Percentiles rank a stretch among this genome's conserved stretches.
These are phyloP conservation scores for Trichechus manatus DNA, from an alignment of 2,113 vertebrate species.

Conservation along the genomic window DNA sequence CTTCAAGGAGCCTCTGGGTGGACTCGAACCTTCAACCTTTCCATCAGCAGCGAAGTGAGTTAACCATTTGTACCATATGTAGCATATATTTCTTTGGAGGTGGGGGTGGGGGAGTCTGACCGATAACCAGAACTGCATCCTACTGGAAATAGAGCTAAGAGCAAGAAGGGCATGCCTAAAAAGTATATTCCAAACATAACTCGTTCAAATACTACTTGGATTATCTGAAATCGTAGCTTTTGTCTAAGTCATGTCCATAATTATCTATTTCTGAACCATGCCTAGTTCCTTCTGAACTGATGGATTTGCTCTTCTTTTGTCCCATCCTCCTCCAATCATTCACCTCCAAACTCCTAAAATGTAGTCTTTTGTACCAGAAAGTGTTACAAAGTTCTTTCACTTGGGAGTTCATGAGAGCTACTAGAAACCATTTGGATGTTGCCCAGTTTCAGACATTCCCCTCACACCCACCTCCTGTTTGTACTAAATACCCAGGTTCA, in stretches of 20 bases:
- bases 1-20: too few species aligned
- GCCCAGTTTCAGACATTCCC: neutral
- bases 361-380: neutral
- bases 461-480: fast-evolving
- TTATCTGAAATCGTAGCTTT: neutral
- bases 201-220: neutral
- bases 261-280: neutral
- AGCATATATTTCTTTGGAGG: neutral
- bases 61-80: neutral
- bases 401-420: neutral
- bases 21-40: too few species aligned
- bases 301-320: neutral
- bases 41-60: too few species aligned
- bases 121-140: neutral
- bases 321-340: neutral
- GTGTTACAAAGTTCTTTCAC: neutral
- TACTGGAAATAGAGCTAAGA: neutral
- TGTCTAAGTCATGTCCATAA: neutral
- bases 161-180: neutral
- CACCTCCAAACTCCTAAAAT: neutral
- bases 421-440: neutral
- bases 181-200: neutral
- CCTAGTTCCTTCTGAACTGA: neutral
- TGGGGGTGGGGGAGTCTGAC: neutral
- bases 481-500: neutral